phyloP scores from a whole-genome alignment of 2,797 vertebrate genomes.

The Sebastes vulpes region DNA sequence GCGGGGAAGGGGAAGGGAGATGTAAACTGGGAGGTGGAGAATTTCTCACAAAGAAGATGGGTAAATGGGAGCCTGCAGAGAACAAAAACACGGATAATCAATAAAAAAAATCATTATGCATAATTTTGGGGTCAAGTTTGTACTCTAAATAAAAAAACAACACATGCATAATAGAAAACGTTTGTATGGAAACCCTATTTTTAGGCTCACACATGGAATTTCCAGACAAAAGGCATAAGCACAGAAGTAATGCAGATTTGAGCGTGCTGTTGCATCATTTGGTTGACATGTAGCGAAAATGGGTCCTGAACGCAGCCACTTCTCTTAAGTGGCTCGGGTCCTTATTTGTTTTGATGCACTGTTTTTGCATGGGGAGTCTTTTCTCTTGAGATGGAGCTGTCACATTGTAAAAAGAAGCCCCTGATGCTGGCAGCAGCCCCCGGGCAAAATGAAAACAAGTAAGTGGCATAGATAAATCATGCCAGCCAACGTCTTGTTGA shows the following conservation, averaged over 20 bases:
- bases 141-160: slow-evolving; percentile 5
- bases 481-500: slow-evolving; percentile 84
- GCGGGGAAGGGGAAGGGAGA: slow-evolving; percentile 38
- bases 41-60: slow-evolving; percentile 33
- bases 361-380: slow-evolving; percentile 84
- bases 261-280: slow-evolving; percentile 70
- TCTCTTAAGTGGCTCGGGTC: slow-evolving; percentile 81
- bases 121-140: slow-evolving; percentile 30
- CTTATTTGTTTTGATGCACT: slow-evolving; percentile 89
- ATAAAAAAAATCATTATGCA: slow-evolving; percentile 19
- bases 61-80: slow-evolving; percentile 26
- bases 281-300: slow-evolving; percentile 78
- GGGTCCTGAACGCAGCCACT: slow-evolving; percentile 78
- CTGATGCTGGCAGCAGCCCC: slow-evolving; percentile 87
- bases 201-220: slow-evolving; percentile 13
- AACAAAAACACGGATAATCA: slow-evolving; percentile 36
- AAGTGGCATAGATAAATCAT: slow-evolving; percentile 89
- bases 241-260: slow-evolving; percentile 60
- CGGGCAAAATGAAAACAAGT: slow-evolving; percentile 89
- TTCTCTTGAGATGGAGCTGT: slow-evolving; percentile 88
- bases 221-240: slow-evolving; percentile 57
- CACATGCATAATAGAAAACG: not conserved
- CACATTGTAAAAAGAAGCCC: slow-evolving; percentile 84
- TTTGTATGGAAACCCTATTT: slow-evolving; percentile 44
- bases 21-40: slow-evolving; percentile 37